Conservation (phyloP, 2,797 vertebrate species). For the Pristis pectinata region DNA sequence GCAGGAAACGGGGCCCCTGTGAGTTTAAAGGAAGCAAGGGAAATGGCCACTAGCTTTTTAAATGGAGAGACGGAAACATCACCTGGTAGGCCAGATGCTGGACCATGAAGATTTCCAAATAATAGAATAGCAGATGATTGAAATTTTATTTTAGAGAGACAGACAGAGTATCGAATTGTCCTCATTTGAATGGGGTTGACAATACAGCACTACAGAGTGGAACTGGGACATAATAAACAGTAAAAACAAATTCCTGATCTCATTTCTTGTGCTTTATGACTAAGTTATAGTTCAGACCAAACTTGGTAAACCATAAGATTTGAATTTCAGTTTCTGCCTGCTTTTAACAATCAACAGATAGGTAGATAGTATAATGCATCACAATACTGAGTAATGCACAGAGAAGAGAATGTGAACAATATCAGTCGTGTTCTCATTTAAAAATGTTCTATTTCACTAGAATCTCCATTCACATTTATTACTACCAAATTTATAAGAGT, state of each 20-base stretch:
- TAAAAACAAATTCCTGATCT: neutral
- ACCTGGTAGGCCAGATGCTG: too few relatives aligned
- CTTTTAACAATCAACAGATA: neutral
- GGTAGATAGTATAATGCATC: neutral
- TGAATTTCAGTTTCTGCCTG: conserved; percentile 25
- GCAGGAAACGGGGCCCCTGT: too few relatives aligned
- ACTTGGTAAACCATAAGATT: neutral
- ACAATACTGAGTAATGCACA: neutral
- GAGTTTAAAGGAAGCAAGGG: too few relatives aligned
- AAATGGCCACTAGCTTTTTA: too few relatives aligned
- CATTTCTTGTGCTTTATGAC: neutral
- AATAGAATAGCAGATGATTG: too few relatives aligned
- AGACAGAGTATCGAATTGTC: neutral
- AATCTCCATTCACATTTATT: neutral
- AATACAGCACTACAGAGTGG: neutral
- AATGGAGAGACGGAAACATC: too few relatives aligned
- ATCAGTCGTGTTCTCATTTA: neutral
- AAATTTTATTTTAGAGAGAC: neutral
- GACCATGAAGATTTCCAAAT: too few relatives aligned
- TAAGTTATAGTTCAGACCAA: neutral
- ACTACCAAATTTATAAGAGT: neutral
- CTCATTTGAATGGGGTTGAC: neutral
- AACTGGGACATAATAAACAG: neutral
- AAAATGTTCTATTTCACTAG: neutral
- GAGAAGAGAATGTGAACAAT: neutral